phyloP scores from a whole-genome alignment of 2,888 invertebrate genomes.

The Panopea generosa region DNA sequence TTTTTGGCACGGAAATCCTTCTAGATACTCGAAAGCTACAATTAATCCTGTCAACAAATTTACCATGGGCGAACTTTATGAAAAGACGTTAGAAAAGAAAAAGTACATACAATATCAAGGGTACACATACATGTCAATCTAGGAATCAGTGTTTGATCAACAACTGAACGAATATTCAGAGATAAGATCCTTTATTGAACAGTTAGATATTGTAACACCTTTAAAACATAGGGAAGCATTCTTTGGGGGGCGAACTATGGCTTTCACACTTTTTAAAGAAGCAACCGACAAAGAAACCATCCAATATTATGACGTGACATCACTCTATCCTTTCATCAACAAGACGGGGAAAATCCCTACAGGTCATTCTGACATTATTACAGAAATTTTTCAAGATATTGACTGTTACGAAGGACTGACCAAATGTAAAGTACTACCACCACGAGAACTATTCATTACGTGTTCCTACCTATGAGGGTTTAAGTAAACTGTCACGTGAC shows the following conservation, averaged over 20 bases:
- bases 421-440: constrained; percentile 73
- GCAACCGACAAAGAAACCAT: constrained; percentile 49
- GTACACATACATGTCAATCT: constrained; percentile 28
- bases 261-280: constrained; percentile 58
- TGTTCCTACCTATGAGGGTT: too few species aligned
- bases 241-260: constrained; percentile 67
- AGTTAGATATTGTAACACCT: constrained; percentile 25
- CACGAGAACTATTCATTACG: constrained; percentile 71
- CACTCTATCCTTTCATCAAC: constrained; percentile 72
- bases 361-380: constrained; percentile 64
- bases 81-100: constrained; percentile 1
- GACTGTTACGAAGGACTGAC: constrained; percentile 71
- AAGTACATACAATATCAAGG: not conserved
- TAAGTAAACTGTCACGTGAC: too few species aligned
- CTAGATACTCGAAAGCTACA: constrained; percentile 16
- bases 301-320: constrained; percentile 66
- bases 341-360: constrained; percentile 68
- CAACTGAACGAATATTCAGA: constrained; percentile 33
- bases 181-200: constrained; percentile 33
- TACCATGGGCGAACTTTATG: constrained; percentile 3
- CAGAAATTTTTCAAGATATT: constrained; percentile 59
- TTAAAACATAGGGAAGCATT: constrained; percentile 69
- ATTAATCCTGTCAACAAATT: constrained; percentile 12
- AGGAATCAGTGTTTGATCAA: constrained; percentile 58
- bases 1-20: constrained; percentile 8